These are phyloP conservation scores for Nannoperca obscura DNA, from an alignment of 2,797 vertebrate genomes.

Conservation along the genomic window DNA sequence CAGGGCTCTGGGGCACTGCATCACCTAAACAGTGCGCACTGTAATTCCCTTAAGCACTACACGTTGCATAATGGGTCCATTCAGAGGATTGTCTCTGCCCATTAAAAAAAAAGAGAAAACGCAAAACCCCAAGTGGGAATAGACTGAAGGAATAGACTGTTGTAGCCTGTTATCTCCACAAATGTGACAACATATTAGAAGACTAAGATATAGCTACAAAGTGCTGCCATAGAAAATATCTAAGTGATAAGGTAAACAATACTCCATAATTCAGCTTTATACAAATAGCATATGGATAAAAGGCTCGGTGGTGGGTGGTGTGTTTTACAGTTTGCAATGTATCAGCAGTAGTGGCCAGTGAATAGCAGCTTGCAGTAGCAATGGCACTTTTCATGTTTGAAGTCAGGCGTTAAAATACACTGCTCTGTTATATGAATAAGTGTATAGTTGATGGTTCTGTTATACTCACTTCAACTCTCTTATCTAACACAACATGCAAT, in stretches of 20 bases:
- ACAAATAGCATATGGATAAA: slow-evolving; percentile 22
- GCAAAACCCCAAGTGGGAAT: slow-evolving; percentile 29
- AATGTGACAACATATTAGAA: slow-evolving; percentile 5
- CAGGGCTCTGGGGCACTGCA: slow-evolving; percentile 7
- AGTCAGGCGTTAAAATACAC: slow-evolving; percentile 5
- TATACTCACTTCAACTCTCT: background rate
- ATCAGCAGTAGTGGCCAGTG: slow-evolving; percentile 6
- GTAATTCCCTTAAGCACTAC: slow-evolving; percentile 37
- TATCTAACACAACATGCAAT: slow-evolving; percentile 6
- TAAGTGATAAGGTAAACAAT: slow-evolving; percentile 19
- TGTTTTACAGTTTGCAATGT: slow-evolving; percentile 29
- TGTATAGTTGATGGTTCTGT: background rate
- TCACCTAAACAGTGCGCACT: slow-evolving; percentile 34
- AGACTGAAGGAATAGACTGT: background rate
- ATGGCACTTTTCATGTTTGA: background rate
- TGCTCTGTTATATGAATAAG: background rate
- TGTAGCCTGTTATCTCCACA: slow-evolving; percentile 15
- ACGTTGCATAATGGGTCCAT: slow-evolving; percentile 33
- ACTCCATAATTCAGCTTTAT: slow-evolving; percentile 24
- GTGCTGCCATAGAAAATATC: background rate
- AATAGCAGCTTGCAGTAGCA: slow-evolving; percentile 12
- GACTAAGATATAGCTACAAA: slow-evolving; percentile 14
- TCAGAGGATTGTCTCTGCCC: slow-evolving; percentile 16
- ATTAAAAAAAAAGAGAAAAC: slow-evolving; percentile 13
- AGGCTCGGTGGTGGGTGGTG: slow-evolving; percentile 14